Conservation (phyloP, 1,140 invertebrate species). For the Coelopa frigida region DNA sequence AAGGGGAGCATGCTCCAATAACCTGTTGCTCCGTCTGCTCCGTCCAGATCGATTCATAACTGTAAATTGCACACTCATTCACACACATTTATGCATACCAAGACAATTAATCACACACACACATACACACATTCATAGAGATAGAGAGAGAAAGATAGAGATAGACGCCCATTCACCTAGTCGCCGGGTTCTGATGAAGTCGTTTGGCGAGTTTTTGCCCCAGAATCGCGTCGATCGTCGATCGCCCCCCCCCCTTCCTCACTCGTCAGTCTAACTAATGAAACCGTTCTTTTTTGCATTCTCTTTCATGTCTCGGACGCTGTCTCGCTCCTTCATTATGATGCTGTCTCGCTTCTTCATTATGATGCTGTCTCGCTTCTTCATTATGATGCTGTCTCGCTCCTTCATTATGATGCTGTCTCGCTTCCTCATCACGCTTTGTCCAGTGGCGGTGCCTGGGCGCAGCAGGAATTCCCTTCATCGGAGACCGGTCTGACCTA, state of each 20-base stretch:
- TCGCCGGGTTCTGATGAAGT: no score
- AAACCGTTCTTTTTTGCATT: background rate
- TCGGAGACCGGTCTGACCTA: slow-evolving; percentile 41
- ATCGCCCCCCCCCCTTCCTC: no score
- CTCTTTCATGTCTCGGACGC: background rate
- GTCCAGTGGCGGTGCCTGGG: slow-evolving; percentile 27
- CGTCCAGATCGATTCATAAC: no score
- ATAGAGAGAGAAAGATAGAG: no score
- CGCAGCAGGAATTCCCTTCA: slow-evolving; percentile 37
- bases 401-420: background rate
- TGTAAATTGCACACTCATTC: background rate
- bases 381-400: no score
- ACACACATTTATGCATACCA: no score
- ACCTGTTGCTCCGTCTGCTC: no score
- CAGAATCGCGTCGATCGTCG: no score
- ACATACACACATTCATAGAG: background rate
- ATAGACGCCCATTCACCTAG: no score
- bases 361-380: background rate
- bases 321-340: background rate
- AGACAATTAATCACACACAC: background rate
- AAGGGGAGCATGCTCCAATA: no score
- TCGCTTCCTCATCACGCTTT: background rate
- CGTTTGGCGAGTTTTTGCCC: no score
- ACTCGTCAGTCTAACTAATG: background rate
- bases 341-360: background rate